These are phyloP conservation scores for Hyles euphorbiae DNA, from an alignment of 1,140 invertebrate genomes.

Conservation along the genomic window DNA sequence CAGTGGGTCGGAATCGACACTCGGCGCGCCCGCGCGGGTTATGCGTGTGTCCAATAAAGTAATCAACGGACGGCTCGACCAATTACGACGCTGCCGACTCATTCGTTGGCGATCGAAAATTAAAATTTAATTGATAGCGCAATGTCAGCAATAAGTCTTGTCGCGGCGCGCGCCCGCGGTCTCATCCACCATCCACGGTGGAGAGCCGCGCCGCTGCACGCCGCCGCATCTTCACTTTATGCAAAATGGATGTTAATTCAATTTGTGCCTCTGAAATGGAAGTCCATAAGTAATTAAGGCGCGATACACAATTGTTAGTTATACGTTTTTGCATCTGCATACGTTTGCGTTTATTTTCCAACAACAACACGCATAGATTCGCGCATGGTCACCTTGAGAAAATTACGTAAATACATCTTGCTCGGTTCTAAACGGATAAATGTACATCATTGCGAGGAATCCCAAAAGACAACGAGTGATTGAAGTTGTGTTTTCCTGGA, in stretches of 20 bases:
- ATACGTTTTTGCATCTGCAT: neutral
- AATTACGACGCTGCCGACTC: constrained; percentile 55
- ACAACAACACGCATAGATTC: too few species aligned
- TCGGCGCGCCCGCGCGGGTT: constrained; percentile 34
- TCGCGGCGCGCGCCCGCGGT: constrained; percentile 16
- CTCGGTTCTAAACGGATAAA: constrained; percentile 11
- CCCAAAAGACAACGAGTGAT: too few species aligned
- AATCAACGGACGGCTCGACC: constrained; percentile 55
- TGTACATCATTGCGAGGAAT: constrained; percentile 11
- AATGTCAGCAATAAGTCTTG: constrained; percentile 35
- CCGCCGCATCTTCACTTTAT: constrained; percentile 43
- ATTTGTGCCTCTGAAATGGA: constrained; percentile 48
- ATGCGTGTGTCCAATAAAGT: constrained; percentile 64
- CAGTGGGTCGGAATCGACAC: constrained; percentile 16
- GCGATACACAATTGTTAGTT: constrained; percentile 3
- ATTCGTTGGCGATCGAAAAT: constrained; percentile 57
- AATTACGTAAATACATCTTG: constrained; percentile 9
- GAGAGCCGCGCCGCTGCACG: constrained; percentile 19
- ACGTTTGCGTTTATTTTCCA: too few species aligned
- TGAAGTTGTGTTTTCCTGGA: constrained; percentile 20
- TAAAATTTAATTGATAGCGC: constrained; percentile 64
- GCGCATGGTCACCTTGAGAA: neutral
- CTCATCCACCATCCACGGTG: neutral
- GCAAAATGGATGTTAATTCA: constrained; percentile 66
- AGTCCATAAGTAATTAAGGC: constrained; percentile 17